Evolutionary conservation across 2,888 invertebrate species (phyloP).

Genomic region (Oligia latruncula): DNA sequence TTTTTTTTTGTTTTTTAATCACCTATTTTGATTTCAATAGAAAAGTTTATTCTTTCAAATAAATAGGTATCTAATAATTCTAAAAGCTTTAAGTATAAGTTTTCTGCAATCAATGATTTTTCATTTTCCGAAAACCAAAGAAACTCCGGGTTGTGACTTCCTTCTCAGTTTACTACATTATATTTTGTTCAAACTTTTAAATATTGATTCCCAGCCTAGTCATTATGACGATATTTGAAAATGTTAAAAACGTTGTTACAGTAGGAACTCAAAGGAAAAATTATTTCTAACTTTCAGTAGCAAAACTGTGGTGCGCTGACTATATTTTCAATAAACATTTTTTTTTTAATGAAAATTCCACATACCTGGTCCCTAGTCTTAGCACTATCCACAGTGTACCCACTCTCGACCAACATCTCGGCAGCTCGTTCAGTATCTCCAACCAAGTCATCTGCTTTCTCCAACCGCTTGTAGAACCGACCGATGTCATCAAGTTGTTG

Average conservation of each 20-base stretch:
- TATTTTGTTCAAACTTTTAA: neutral
- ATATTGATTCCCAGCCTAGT: neutral
- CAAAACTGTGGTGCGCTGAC: neutral
- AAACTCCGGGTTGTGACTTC: neutral
- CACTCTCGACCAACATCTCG: slow-evolving; percentile 94
- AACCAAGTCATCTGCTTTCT: slow-evolving; percentile 91
- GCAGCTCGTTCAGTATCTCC: slow-evolving; percentile 93
- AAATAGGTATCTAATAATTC: too few species aligned
- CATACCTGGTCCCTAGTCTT: slow-evolving; percentile 94
- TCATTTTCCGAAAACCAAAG: neutral
- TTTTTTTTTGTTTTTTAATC: too few species aligned
- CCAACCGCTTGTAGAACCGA: slow-evolving; percentile 92
- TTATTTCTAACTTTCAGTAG: neutral
- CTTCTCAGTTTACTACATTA: neutral
- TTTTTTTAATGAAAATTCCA: neutral
- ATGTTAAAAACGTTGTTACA: neutral
- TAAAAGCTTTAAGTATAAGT: neutral
- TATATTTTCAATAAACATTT: neutral
- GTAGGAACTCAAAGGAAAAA: neutral
- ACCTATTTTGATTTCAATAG: too few species aligned
- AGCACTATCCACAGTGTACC: slow-evolving; percentile 95
- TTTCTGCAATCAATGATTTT: neutral
- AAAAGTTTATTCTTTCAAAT: too few species aligned
- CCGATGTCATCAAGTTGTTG: slow-evolving; percentile 95
- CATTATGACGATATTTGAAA: neutral